Evolutionary conservation across 2,797 vertebrate genomes (phyloP), one percentile per base, ranked within the genome.

Genomic region (Artibeus lituratus): DNA sequence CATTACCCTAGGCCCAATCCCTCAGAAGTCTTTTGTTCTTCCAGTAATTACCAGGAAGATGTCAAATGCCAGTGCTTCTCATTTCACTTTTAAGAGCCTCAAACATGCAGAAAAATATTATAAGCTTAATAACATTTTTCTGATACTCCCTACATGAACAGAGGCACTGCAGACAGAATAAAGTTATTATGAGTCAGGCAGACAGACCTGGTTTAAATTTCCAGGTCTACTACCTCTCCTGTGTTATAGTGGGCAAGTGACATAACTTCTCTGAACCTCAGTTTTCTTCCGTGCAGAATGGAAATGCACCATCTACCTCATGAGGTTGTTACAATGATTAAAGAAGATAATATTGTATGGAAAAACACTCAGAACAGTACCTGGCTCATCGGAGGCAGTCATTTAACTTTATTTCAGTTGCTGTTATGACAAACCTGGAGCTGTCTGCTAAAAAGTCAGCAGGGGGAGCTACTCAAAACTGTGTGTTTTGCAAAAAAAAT

Each of bases 41-140:
- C 73, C 92, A 96, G 93, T 97, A 94, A 97, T 91, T 91, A 97
- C 95, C 37, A 97, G 62, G 67, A 97, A 81, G 80, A 93, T 47
- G n/a, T 91, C 55, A 97, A 95, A 93, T 96, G 94, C 83, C 55
- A 67, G 74, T 24, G 39, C 73, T 96, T 92, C 97, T 87, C 93
- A 83, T 42, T 93, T 92, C 67, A 97, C 51, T 96, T 98, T 95
- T 92, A 92, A 77, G 87, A 97, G 19, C 21, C 77, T 81, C 53
- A 91, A 92, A 85, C 74, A 97, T 86, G 90, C 74, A 73, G 51
- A 91, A 91, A 95, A 96, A 89, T 91, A 93, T 67, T 76, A 65
- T 51, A 90, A 95, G 76, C 70, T 94, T 90, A 90, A 69, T 29
- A 81, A 73, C 32, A 93, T 77, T 95, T 93, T 86, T 80, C 86